Evolutionary conservation across 2,888 invertebrate species (phyloP).

Genomic region (Trissoscelio sp.): DNA sequence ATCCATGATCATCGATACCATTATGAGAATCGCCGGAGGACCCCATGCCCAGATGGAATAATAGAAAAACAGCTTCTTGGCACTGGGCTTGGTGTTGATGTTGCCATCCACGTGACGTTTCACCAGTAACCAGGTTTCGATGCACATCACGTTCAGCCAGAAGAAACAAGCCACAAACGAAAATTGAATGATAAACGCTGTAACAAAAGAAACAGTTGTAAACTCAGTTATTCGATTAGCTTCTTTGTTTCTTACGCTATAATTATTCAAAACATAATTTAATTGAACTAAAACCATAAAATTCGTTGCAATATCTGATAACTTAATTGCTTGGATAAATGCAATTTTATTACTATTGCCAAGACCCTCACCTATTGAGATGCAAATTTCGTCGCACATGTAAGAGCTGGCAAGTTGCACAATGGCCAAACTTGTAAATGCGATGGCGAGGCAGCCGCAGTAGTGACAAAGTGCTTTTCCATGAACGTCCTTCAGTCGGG

Average conservation of each 20-base stretch:
- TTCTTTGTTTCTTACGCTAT: background rate
- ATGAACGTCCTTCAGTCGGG: constrained; percentile 85
- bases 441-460: constrained; percentile 85
- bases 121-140: constrained; percentile 87
- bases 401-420: constrained; percentile 85
- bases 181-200: constrained; percentile 88
- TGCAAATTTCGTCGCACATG: constrained; percentile 84
- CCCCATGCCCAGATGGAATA: constrained; percentile 86
- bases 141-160: constrained; percentile 89
- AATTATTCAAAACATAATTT: background rate
- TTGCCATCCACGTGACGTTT: constrained; percentile 74
- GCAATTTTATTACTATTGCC: background rate
- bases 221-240: background rate
- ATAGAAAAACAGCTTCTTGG: constrained; percentile 83
- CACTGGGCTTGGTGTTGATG: constrained; percentile 45
- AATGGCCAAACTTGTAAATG: constrained; percentile 85
- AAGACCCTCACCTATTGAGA: constrained; percentile 79
- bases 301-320: background rate
- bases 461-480: constrained; percentile 86
- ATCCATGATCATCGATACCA: constrained; percentile 86
- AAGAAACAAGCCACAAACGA: constrained; percentile 88
- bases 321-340: constrained; percentile 1
- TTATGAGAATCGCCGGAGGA: constrained; percentile 84
- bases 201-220: background rate
- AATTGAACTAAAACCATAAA: background rate